Base-by-base conservation (phyloP, 2,797 vertebrate genomes). In the Muscicapa comitata region DNA sequence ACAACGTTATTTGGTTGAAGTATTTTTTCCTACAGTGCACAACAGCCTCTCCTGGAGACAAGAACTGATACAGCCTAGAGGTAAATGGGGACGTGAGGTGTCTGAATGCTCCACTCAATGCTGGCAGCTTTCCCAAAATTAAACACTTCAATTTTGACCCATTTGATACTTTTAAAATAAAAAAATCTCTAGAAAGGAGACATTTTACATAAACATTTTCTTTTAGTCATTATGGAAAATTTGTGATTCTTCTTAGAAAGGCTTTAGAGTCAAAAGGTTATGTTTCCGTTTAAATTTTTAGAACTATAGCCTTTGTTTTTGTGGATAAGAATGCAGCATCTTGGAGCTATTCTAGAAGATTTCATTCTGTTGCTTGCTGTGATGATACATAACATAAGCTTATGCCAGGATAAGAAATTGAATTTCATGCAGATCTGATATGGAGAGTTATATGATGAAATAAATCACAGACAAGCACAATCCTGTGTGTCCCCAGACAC, bases 31-130 rank as follows among this genome's bases (percentile, higher is more conserved):
- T 91, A 3, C 1, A 1, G 24, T 37, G 33, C 28, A 76, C 45
- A 83, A 70, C 38, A 79, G 24, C 24, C 33, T 84, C 43, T 96
- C 85, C 86, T 88, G 82, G 65, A 96, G 62, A 92, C 35, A 92
- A 62, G 81, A 94, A 92, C 86, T 91, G 47, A 89, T 78, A 93
- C 15, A 88, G 85, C 73, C 86, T 70, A 35, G 43, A 91, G 89
- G 82, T 61, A 96, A 93, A 88, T 10, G n/a, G 31, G 59, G 53
- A 95, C 0, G 0, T 77, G 80, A 94, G 66, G 83, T 86, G 25
- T 72, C 79, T 90, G 75, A 95, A 83, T 21, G 43, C 62, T 94
- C 76, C 25, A 31, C 54, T 91, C 75, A n/a, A n/a, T 31, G 55
- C 17, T 62, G 75, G 87, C 50, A 81, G 58, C 62, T 79, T 88